Evolutionary conservation across 2,113 vertebrate species (phyloP), one percentile per base, ranked within the genome.

Genomic region (Lasiurus borealis): DNA sequence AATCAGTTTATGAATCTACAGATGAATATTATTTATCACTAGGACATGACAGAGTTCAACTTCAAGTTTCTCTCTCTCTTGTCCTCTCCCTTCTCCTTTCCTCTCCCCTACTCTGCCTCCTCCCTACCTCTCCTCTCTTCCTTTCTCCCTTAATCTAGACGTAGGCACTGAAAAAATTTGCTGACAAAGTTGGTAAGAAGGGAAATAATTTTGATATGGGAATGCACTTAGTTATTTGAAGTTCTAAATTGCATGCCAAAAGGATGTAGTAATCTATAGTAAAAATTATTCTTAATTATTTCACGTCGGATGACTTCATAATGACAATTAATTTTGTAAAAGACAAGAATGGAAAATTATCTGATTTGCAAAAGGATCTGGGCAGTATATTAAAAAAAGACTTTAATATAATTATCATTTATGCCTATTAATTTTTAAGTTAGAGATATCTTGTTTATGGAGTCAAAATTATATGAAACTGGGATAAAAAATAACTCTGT

Each of bases 291-390:
- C 83, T 77, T 48, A 62, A 68, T 81, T 85, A 54, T 50, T 80
- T 85, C 81, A 72, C 36, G 50, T 46, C 15, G 44, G 9, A 66
- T 94, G 66, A 92, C 72, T 25, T 88, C 44, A 78, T 64, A 76
- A 62, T 91, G 40, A 81, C 12, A 27, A 77, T 46, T 69, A 64
- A 46, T 84, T 95, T 96, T 84, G 27, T 48, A 96, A 80, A 93
- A 83, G 50, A 11, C 34, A 89, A 80, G 48, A 11, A 77, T 66
- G 73, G 66, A 36, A 96, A 96, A 82, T 8, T 16, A 40, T 83
- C 40, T 95, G 40, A 59, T 95, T 76, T 87, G 25, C 13, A 78
- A 73, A 88, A 34, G n/a, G 14, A 75, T 88, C 48, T 94, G 34
- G 21, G 12, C 75, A 90, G 14, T 92, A 0, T 88, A 59, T 76